Base-by-base conservation (phyloP, 1,140 invertebrate genomes). In the Drosophila nigromelanica region DNA sequence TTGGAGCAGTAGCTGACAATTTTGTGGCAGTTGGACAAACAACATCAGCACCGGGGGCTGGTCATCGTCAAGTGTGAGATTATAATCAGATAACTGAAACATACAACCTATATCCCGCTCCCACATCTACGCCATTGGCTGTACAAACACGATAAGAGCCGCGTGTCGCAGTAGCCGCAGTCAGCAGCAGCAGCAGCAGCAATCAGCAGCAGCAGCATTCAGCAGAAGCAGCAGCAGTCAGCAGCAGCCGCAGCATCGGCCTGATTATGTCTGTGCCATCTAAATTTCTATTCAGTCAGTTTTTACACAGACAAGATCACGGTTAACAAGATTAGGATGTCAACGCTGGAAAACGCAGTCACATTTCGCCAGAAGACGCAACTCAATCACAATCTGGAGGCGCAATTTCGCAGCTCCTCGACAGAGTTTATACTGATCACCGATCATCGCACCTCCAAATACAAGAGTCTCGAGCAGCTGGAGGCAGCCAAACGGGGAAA, bases 71-170 rank as follows among this genome's bases (percentile, higher is more conserved):
- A 54, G 66, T 58, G 45, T 58, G 60, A 64, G 35, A 12, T 63
- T 64, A 71, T 64, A 62, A 47, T 58, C 30, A 59, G 70, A 52
- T 73, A 73, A 54, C 79, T 87, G 82, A 87, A 89, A 87, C 76
- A 87, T 78, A 87, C 82, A 87, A 87, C 82, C 82, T 89, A 70
- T 87, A 89, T 87, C 82, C 82, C 82, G 64, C 83, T 87, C 64
- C 72, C 75, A 89, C 82, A 76, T 80, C 71, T 70, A 86, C 71
- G 72, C 73, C 68, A 73, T 60, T 64, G 59, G 80, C 71, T 87
- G 63, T 69, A 76, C 79, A 82, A 72, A 87, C 67, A 39, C 47
- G 82, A 86, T 86, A 85, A 85, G 76, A 76, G 74, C 48, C 11
- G 50, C 35, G 66, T 81, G 75, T 70, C 78, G 64, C 82, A 59